Conservation (phyloP, 2,113 vertebrate species). For the Carettochelys insculpta region DNA sequence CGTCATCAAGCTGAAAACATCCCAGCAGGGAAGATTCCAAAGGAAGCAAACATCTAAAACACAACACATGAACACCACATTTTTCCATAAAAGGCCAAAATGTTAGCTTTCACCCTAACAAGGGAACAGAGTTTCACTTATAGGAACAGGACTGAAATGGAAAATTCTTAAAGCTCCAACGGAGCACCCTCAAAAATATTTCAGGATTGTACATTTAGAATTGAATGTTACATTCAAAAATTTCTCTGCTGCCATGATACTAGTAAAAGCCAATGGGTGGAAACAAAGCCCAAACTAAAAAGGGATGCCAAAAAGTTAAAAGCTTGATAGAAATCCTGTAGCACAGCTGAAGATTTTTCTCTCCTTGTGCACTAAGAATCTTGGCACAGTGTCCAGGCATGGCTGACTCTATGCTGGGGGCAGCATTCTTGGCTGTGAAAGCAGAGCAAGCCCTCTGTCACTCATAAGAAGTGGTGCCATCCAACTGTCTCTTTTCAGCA, state of each 20-base stretch:
- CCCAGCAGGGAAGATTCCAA: conserved; percentile 12
- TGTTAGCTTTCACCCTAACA: not conserved
- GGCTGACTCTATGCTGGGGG: conserved; percentile 79
- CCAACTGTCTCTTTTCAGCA: conserved; percentile 96
- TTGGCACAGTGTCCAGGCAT: conserved; percentile 83
- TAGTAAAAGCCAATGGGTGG: not conserved
- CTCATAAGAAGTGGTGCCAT: conserved; percentile 90
- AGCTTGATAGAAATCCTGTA: conserved; percentile 23
- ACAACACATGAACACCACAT: conserved; percentile 15
- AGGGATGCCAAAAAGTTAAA: not conserved
- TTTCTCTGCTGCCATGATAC: not conserved
- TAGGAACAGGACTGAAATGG: not conserved
- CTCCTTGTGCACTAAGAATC: conserved; percentile 56
- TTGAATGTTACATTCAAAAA: not conserved
- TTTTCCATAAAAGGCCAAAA: conserved; percentile 30
- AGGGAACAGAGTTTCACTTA: not conserved
- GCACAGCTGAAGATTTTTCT: conserved; percentile 35
- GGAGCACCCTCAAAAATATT: not conserved
- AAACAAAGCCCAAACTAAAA: not conserved
- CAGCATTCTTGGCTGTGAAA: conserved; percentile 83
- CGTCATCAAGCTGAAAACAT: conserved; percentile 30
- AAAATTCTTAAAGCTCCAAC: not conserved
- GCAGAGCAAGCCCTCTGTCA: conserved; percentile 93
- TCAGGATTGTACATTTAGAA: not conserved
- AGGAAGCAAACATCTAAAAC: not conserved